Evolutionary conservation across 2,888 invertebrate species (phyloP), one percentile per base, ranked within the genome.

Genomic region (Leptinotarsa peninsularis): DNA sequence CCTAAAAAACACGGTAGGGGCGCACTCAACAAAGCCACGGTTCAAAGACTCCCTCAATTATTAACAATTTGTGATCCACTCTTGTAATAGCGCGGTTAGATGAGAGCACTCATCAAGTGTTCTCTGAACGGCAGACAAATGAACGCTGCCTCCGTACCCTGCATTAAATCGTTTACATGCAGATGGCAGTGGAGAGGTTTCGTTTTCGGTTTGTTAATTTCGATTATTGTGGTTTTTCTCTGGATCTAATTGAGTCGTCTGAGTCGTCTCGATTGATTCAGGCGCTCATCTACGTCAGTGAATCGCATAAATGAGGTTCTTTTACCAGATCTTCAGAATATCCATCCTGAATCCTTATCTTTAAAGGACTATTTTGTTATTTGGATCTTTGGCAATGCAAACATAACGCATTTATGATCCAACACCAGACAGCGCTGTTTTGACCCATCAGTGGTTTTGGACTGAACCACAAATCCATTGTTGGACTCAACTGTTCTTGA

Each of bases 41-140:
- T 80, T 80, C 81, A 83, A 83, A 82, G 73, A 82, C 84, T 84
- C 84, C 85, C 84, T 85, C 85, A 85, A 86, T 86, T 85, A 86
- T 86, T 85, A 86, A 86, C 85, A 86, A 86, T 85, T 85, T 85
- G 82, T 80, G 81, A 83, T 83, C 84, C 84, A 85, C 84, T 85
- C 80, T 78, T 79, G 82, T 85, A 85, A 85, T 83, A 82, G 85
- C 83, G 79, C 84, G 85, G 84, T 86, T 86, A 85, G 83, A 83
- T 78, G 82, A 85, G 85, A 82, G 83, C 84, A 79, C 84, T 85
- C 82, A 80, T 83, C 83, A 82, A 84, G 84, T 82, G 82, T 81
- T 81, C 82, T 83, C 81, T 81, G 81, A 79, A 78, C 80, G 85
- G 86, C 87, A 84, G 86, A 85, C 85, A 87, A 86, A 86, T 87